Evolutionary conservation across 2,888 invertebrate genomes (phyloP), one percentile per base, ranked within the genome.

Genomic region (Ypsolopha sequella): DNA sequence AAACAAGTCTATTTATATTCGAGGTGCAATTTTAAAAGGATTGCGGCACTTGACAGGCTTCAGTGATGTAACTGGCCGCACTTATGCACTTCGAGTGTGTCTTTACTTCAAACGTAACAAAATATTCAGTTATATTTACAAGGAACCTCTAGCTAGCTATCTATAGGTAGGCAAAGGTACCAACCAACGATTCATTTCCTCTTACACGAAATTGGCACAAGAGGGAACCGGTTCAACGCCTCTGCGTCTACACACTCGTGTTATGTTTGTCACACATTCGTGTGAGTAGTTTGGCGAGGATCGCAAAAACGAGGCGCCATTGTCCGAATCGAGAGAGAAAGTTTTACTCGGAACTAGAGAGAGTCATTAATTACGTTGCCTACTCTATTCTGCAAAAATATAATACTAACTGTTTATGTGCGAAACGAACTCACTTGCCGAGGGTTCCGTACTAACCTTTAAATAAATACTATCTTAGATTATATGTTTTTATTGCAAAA

Each of bases 331-430:
- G 51, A 62, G 63, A 24, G 24, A 57, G 65, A 65, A 65, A 65
- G 65, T 62, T 52, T 51, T 51, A 44, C 51, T 54, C 59, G 62
- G 61, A 58, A 63, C 56, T 55, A 52, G 58, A 59, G 61, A 60
- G 61, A 59, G 24, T 4, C 24, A 24, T 24, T 24, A 24, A 24
- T 24, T 24, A 24, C 24, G 24, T 24, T 4, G 2, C 2, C 24
- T 24, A 24, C 24, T 24, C 2, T 24, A 24, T 24, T 24, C 24
- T 24, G 24, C 24, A 24, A 2, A 24, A 24, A 24, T 24, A 24
- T 24, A 3, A 24, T 24, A 24, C 24, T 3, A 24, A 24, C 24
- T 24, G 24, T 2, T 24, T 24, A 24, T 3, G 24, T 24, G 24
- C 24, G 24, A 24, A 24, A 24, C 24, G 24, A 24, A 24, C 24